Evolutionary conservation across 2,888 invertebrate genomes (phyloP).

Genomic region (Coleophora flavipennella): DNA sequence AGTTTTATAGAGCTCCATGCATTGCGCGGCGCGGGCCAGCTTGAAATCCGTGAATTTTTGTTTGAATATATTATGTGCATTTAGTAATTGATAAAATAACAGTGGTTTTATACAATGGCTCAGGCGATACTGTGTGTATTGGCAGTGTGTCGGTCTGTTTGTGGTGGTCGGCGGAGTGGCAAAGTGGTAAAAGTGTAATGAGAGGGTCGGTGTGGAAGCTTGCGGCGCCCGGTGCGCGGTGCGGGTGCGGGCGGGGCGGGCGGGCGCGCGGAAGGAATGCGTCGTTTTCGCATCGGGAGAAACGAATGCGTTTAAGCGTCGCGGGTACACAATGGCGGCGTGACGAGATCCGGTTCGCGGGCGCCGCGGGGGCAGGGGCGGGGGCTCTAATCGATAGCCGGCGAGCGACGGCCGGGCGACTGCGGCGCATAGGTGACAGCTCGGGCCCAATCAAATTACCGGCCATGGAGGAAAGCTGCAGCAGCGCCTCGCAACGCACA

Average conservation of each 20-base stretch:
- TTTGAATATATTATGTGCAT: constrained; percentile 10
- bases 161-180: constrained; percentile 20
- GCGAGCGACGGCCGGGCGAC: constrained; percentile 70
- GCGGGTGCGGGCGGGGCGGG: constrained; percentile 39
- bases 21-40: constrained; percentile 6
- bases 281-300: constrained; percentile 74
- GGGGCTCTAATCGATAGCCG: constrained; percentile 71
- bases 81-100: constrained; percentile 9
- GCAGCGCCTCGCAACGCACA: constrained; percentile 41
- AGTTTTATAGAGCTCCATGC: constrained; percentile 6
- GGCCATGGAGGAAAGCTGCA: constrained; percentile 62
- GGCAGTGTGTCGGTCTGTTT: constrained; percentile 13
- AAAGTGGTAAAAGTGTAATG: constrained; percentile 44
- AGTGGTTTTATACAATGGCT: neutral
- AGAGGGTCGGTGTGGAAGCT: constrained; percentile 35
- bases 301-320: constrained; percentile 74
- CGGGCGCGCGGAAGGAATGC: constrained; percentile 70
- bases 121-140: constrained; percentile 2
- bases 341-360: constrained; percentile 73
- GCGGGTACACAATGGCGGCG: constrained; percentile 73
- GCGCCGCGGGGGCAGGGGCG: constrained; percentile 56
- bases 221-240: constrained; percentile 37
- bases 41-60: constrained; percentile 5
- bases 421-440: constrained; percentile 72
- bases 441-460: constrained; percentile 71